phyloP scores from a whole-genome alignment of 2,113 vertebrate species.

The Zeus faber region DNA sequence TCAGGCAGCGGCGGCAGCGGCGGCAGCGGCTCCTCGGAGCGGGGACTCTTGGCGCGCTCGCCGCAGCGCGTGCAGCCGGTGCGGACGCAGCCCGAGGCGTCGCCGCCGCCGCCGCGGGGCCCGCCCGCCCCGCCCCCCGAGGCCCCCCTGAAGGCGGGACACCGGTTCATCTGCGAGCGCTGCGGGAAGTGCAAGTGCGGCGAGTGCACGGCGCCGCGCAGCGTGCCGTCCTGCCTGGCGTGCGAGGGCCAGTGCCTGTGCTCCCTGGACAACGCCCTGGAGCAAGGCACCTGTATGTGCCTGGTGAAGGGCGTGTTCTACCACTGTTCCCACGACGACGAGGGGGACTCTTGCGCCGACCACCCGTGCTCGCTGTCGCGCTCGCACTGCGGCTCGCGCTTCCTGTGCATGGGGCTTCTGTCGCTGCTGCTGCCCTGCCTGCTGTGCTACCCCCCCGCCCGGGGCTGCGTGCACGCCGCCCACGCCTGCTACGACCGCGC shows the following conservation, averaged over 20 bases:
- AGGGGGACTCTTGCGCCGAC: conserved; percentile 92
- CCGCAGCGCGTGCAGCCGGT: conserved; percentile 76
- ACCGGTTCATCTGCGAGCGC: conserved; percentile 92
- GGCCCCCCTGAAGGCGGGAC: conserved; percentile 86
- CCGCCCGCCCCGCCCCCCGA: conserved; percentile 61
- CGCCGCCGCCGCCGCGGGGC: conserved; percentile 47
- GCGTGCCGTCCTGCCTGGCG: conserved; percentile 89
- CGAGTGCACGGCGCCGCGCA: conserved; percentile 89
- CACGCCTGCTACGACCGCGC: conserved; percentile 88
- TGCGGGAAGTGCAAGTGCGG: conserved; percentile 95
- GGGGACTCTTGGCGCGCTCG: conserved; percentile 84
- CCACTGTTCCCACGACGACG: conserved; percentile 95
- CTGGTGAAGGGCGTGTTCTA: conserved; percentile 96
- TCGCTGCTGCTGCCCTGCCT: conserved; percentile 90
- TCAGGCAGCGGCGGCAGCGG: conserved; percentile 82
- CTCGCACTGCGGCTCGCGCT: conserved; percentile 92
- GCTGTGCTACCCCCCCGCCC: conserved; percentile 93
- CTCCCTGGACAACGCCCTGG: conserved; percentile 91
- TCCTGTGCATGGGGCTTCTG: conserved; percentile 95
- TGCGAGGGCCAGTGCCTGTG: conserved; percentile 92
- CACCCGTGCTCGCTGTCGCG: conserved; percentile 94
- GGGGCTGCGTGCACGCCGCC: conserved; percentile 88
- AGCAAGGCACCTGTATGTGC: conserved; percentile 97
- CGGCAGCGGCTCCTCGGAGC: conserved; percentile 91
- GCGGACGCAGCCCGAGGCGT: conserved; percentile 82